Evolutionary conservation across 2,888 invertebrate species (phyloP).

Genomic region (Bibio marci): DNA sequence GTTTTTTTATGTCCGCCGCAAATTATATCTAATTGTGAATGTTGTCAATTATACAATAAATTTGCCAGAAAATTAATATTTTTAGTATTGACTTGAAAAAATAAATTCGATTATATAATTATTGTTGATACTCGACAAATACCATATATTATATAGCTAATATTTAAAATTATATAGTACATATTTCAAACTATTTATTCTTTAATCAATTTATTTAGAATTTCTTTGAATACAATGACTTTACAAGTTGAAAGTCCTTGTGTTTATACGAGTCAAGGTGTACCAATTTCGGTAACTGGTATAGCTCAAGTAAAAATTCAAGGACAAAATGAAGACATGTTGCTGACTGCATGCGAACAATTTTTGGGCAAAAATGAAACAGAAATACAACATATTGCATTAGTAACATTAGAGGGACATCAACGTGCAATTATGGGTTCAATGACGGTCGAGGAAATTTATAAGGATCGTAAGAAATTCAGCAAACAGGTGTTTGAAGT

Average conservation of each 20-base stretch:
- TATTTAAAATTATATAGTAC: neutral
- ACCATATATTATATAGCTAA: no score
- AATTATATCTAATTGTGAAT: no score
- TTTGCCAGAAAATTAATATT: no score
- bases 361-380: slow-evolving; percentile 76
- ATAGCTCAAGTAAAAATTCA: slow-evolving; percentile 87
- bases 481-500: slow-evolving; percentile 91
- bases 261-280: slow-evolving; percentile 91
- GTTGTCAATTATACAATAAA: no score
- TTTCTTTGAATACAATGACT: slow-evolving; percentile 94
- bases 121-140: no score
- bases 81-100: no score
- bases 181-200: neutral
- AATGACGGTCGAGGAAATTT: slow-evolving; percentile 93
- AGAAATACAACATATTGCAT: slow-evolving; percentile 80
- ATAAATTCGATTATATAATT: no score
- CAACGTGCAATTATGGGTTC: slow-evolving; percentile 93
- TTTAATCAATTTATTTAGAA: slow-evolving; percentile 34
- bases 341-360: slow-evolving; percentile 76
- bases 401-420: slow-evolving; percentile 84
- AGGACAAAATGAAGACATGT: slow-evolving; percentile 58
- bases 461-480: slow-evolving; percentile 90
- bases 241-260: slow-evolving; percentile 89
- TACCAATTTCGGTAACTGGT: slow-evolving; percentile 92
- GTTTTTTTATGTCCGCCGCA: neutral